Evolutionary conservation across 2,797 vertebrate species (phyloP).

Genomic region (Melopsittacus undulatus): DNA sequence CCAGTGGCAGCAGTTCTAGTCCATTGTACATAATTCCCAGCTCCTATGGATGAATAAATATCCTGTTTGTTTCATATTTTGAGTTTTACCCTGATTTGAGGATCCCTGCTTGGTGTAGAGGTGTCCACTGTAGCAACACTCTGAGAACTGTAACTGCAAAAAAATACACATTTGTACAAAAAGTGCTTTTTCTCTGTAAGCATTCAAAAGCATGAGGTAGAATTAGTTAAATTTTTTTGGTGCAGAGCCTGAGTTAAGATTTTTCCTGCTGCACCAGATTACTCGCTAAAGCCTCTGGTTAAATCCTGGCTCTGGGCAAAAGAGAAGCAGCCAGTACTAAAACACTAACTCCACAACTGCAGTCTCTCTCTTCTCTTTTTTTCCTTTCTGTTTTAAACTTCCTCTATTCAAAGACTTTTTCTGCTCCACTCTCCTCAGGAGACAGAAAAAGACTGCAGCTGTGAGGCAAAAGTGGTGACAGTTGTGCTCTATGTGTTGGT

Average conservation of each 20-base stretch:
- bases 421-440: not conserved
- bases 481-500: not conserved
- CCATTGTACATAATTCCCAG: not conserved
- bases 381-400: not conserved
- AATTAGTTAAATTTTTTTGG: not conserved
- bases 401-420: not conserved
- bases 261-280: not conserved
- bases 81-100: not conserved
- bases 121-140: not conserved
- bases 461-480: not conserved
- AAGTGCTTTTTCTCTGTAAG: not conserved
- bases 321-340: not conserved
- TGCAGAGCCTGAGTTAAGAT: not conserved
- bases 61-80: not conserved
- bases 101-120: not conserved
- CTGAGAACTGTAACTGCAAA: too few species aligned
- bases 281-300: not conserved
- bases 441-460: not conserved
- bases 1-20: not conserved
- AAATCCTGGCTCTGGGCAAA: constrained; percentile 8
- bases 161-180: too few species aligned
- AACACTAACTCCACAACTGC: not conserved
- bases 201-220: not conserved
- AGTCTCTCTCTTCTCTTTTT: not conserved
- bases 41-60: not conserved